Evolutionary conservation across 2,797 vertebrate species (phyloP), one percentile per base, ranked within the genome.

Genomic region (Avahi laniger): DNA sequence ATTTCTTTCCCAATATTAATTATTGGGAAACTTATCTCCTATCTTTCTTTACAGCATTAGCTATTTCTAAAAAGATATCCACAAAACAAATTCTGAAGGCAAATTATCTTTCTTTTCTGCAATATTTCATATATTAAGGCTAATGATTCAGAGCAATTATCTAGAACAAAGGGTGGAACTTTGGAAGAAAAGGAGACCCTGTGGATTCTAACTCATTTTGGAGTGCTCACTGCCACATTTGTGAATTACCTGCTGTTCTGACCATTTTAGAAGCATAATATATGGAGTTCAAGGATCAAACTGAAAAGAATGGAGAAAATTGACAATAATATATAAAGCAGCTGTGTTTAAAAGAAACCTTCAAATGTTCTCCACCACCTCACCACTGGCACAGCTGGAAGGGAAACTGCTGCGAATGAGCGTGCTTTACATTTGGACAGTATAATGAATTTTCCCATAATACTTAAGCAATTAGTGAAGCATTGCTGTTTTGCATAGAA

Each of bases 341-440:
- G 38, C 93, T 95, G 79, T 90, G 83, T 96, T 96, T 95, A 91
- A 96, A 95, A 94, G 73, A 95, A 97, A 89, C 52, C 50, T 95
- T 95, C 81, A 84, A 83, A 61, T 95, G 43, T 89, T 94, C 41
- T 65, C 65, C 46, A 80, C 70, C 52, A 72, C 59, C 52, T 96
- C 79, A 38, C 79, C 82, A 70, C 57, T 96, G 52, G 63, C 75
- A 50, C 86, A 96, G 75, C 95, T 94, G 35, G 82, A 91, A 35
- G 65, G 43, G 75, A 89, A 96, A 93, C 59, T 72, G 20, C 65
- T 87, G 7, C 89, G 90, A 97, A 94, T 91, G 50, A 92, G 35
- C 54, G 59, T 96, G 84, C 92, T 96, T 97, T 93, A 61, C 59
- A 93, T 96, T 95, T 86, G 89, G 79, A 80, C 52, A 94, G 38